Base-by-base conservation (phyloP, 1,140 invertebrate genomes). In the Aphaenogaster rudis region DNA sequence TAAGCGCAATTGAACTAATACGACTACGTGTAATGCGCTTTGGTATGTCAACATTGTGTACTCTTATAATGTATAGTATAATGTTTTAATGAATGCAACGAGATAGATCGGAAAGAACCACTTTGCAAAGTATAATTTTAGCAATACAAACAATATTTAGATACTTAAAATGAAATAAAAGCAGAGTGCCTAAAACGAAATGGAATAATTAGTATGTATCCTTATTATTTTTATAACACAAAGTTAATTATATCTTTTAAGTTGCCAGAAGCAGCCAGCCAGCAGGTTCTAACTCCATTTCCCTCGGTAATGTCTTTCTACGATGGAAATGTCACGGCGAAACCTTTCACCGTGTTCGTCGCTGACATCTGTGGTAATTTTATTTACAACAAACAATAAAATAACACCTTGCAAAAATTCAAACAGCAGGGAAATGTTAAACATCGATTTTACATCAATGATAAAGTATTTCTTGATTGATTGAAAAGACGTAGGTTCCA, bases 341-440 rank as follows among this genome's bases (percentile, higher is more conserved):
- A 86, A 86, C 84, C 84, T 86, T 79, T 86, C 76, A 67, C 84
- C 84, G 67, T 36, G 69, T 77, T 76, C 71, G 59, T 86, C 61
- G 63, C 84, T 52, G 59, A 86, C 82, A 66, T 64, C 61, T 61
- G 36, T 17, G 11, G 36, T 66, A 86, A 79, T 86, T 86, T 86
- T 76, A 84, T 82, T 82, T 82, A 72, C 69, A 84, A 50, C 42
- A 84, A 84, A 84, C 80, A 82, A 61, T 82, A 71, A 81, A 72
- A 21, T 36, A 36, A 28, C 28, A 42, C 1, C 42, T 15, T 9
- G 28, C 3, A 61, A 74, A 82, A 84, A 74, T 63, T 84, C 54
- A 84, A 81, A 81, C 17, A 42, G 13, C 54, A 21, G 21, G 15
- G 28, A 74, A 82, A 61, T 74, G n/a, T 76, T 67, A 84, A 64